These are phyloP conservation scores for Schizopygopsis malacanthus DNA, from an alignment of 2,797 vertebrate species.

Conservation along the genomic window DNA sequence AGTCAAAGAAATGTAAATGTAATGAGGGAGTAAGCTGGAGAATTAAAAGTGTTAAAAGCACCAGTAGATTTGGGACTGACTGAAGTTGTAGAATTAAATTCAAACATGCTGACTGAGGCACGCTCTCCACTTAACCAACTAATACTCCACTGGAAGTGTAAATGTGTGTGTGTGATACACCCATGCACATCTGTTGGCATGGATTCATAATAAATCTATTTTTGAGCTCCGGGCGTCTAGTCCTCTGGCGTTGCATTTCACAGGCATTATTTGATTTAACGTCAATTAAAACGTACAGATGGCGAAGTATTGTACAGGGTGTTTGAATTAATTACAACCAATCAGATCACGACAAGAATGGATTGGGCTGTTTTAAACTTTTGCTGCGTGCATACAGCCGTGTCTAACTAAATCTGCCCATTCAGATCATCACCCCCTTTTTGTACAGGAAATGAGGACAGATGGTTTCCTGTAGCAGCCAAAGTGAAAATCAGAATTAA, in stretches of 20 bases:
- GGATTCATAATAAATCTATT: constrained; percentile 22
- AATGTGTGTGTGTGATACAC: not conserved
- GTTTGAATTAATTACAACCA: constrained; percentile 4
- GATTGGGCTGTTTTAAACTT: constrained; percentile 4
- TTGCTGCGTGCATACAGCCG: not conserved
- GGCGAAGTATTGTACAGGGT: constrained; percentile 4
- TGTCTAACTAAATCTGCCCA: not conserved
- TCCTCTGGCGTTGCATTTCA: not conserved
- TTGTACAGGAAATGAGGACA: not conserved
- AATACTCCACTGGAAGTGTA: constrained; percentile 2
- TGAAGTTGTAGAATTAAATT: constrained; percentile 22
- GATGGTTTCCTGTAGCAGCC: not conserved
- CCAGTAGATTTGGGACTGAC: constrained; percentile 52
- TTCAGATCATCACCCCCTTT: not conserved
- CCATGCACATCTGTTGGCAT: constrained; percentile 2
- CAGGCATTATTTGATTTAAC: constrained; percentile 1
- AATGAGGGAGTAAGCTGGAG: constrained; percentile 67
- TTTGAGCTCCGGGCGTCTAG: not conserved
- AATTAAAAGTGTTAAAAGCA: constrained; percentile 67
- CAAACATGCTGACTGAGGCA: constrained; percentile 25
- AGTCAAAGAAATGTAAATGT: constrained; percentile 65
- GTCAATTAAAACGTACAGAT: constrained; percentile 26
- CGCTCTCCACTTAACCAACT: not conserved
- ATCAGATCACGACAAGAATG: not conserved
- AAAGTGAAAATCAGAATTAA: not conserved